These are phyloP conservation scores for Battus philenor DNA, from an alignment of 1,140 invertebrate genomes.

Conservation along the genomic window DNA sequence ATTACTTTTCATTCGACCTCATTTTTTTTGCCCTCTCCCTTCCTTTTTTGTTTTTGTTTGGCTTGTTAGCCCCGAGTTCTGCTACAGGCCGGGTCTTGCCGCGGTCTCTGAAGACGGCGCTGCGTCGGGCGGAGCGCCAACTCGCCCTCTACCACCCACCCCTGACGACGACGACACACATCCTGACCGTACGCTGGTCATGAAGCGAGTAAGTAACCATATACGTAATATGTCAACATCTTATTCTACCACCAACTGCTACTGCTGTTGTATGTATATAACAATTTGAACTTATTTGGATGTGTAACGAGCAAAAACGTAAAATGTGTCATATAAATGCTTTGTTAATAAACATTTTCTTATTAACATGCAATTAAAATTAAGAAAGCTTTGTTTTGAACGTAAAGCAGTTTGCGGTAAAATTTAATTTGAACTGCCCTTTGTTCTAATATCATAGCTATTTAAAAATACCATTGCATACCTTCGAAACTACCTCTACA, in stretches of 20 bases:
- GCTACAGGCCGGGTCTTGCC: slow-evolving; percentile 87
- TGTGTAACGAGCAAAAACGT: no score
- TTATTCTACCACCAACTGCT: slow-evolving; percentile 12
- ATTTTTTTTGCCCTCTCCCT: slow-evolving; percentile 22
- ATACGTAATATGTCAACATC: neutral
- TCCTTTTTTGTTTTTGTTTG: slow-evolving; percentile 54
- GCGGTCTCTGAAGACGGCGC: slow-evolving; percentile 72
- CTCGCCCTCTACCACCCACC: slow-evolving; percentile 94
- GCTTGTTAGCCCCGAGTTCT: slow-evolving; percentile 85
- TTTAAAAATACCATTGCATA: no score
- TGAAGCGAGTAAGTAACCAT: slow-evolving; percentile 85
- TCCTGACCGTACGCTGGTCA: slow-evolving; percentile 92
- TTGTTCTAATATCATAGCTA: no score
- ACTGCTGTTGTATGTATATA: no score
- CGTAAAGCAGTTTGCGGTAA: no score
- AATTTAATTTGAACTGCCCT: no score
- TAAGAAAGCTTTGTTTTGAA: no score
- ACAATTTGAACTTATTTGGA: no score
- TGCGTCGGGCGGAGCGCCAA: slow-evolving; percentile 83
- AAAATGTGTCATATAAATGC: no score
- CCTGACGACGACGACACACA: slow-evolving; percentile 91
- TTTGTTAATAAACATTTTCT: no score
- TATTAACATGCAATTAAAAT: no score
- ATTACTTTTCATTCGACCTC: slow-evolving; percentile 27
- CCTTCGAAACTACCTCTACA: no score